Evolutionary conservation across 2,113 vertebrate genomes (phyloP).

Genomic region (Planiliza haematocheilus): DNA sequence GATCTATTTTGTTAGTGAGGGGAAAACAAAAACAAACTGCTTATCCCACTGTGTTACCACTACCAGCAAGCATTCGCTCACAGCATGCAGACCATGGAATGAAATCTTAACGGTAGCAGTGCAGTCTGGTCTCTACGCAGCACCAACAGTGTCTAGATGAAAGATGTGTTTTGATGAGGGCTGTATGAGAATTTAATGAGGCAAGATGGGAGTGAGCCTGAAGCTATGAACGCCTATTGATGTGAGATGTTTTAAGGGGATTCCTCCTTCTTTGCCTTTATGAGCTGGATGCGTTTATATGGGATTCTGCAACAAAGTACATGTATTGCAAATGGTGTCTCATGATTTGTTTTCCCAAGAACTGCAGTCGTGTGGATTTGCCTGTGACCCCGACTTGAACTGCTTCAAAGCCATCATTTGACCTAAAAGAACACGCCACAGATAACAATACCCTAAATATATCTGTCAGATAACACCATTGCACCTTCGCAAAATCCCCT

Average conservation of each 20-base stretch:
- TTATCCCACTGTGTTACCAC: conserved; percentile 56
- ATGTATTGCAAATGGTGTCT: conserved; percentile 10
- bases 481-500: conserved; percentile 50
- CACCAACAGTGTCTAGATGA: conserved; percentile 67
- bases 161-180: conserved; percentile 80
- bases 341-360: conserved; percentile 25
- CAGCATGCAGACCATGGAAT: conserved; percentile 41
- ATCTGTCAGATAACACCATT: conserved; percentile 47
- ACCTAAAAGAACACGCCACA: conserved; percentile 29
- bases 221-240: conserved; percentile 66
- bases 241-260: conserved; percentile 74
- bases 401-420: conserved; percentile 41
- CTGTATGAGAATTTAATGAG: conserved; percentile 82
- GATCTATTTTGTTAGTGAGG: conserved; percentile 48
- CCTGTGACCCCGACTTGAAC: conserved; percentile 46
- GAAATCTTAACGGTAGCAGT: conserved; percentile 42
- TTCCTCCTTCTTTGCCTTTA: conserved; percentile 65
- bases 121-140: conserved; percentile 50
- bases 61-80: conserved; percentile 49
- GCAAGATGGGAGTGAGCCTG: conserved; percentile 72
- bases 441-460: conserved; percentile 57
- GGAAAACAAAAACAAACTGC: conserved; percentile 63
- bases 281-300: conserved; percentile 52
- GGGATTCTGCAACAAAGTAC: conserved; percentile 2
- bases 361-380: not conserved